phyloP scores from a whole-genome alignment of 2,888 invertebrate species.

The Pachycephus smyrnensis region DNA sequence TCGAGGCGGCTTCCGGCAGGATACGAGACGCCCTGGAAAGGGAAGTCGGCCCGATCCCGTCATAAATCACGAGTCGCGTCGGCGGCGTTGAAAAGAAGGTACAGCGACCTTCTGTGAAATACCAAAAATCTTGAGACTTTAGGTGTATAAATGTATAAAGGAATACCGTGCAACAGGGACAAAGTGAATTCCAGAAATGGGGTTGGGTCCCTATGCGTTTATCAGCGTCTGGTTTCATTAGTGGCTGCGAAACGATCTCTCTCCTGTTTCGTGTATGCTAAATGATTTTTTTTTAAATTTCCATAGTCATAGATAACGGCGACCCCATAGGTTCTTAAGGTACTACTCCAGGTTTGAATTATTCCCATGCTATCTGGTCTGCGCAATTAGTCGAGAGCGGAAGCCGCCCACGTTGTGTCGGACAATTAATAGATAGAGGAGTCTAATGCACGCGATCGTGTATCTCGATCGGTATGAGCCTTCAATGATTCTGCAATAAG shows the following conservation, averaged over 20 bases:
- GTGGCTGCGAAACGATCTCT: slow-evolving; percentile 37
- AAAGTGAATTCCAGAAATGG: not conserved
- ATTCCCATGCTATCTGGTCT: slow-evolving; percentile 49
- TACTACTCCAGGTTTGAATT: slow-evolving; percentile 34
- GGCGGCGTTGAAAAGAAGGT: slow-evolving; percentile 24
- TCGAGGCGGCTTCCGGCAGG: slow-evolving; percentile 6
- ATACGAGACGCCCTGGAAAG: not conserved
- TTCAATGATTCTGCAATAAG: slow-evolving; percentile 36
- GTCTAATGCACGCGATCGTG: slow-evolving; percentile 41
- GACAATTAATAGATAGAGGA: slow-evolving; percentile 60
- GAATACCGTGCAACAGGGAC: not conserved
- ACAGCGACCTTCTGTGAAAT: slow-evolving; percentile 21
- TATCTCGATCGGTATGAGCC: slow-evolving; percentile 28
- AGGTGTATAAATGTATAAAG: not conserved
- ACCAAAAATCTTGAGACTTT: slow-evolving; percentile 10
- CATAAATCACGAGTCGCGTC: slow-evolving; percentile 37
- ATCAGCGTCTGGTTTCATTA: slow-evolving; percentile 42
- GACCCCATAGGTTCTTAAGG: not conserved
- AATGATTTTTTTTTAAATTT: not conserved
- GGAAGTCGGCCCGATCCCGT: slow-evolving; percentile 31
- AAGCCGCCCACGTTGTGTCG: slow-evolving; percentile 61
- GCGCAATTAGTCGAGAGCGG: slow-evolving; percentile 59
- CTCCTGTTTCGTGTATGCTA: slow-evolving; percentile 23
- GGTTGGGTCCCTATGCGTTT: slow-evolving; percentile 33
- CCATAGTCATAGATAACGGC: not conserved